phyloP scores from a whole-genome alignment of 2,888 invertebrate species.

The Helicoverpa assulta region DNA sequence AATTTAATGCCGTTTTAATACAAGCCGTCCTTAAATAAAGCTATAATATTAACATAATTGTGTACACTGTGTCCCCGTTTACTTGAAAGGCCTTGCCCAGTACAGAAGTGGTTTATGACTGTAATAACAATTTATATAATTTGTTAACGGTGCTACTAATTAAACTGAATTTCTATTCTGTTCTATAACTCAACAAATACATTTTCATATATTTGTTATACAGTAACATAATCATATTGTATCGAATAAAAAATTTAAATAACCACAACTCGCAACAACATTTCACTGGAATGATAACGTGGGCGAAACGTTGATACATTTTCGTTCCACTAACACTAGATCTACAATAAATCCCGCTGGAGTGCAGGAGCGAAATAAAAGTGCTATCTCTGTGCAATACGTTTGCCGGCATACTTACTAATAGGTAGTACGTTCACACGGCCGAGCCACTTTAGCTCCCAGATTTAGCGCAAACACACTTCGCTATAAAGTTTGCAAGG shows the following conservation, averaged over 20 bases:
- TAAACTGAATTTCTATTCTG: neutral
- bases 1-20: conserved; percentile 57
- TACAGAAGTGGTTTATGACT: conserved; percentile 1
- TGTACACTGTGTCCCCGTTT: conserved; percentile 16
- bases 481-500: conserved; percentile 69
- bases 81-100: conserved; percentile 13
- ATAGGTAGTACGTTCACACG: conserved; percentile 67
- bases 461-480: conserved; percentile 71
- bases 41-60: conserved; percentile 49
- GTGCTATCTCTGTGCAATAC: conserved; percentile 77
- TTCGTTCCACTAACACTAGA: conserved; percentile 65
- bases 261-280: neutral
- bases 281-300: conserved; percentile 44
- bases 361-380: conserved; percentile 76
- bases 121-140: conserved; percentile 1
- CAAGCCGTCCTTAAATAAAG: conserved; percentile 45
- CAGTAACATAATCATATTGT: too few relatives aligned
- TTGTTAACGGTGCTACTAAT: neutral
- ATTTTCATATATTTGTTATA: too few relatives aligned
- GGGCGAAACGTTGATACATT: conserved; percentile 62
- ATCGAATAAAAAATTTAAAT: neutral
- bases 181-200: too few relatives aligned
- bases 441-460: conserved; percentile 63
- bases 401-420: conserved; percentile 74
- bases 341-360: conserved; percentile 72